phyloP scores from a whole-genome alignment of 2,888 invertebrate genomes.

The Orchesella flavescens region DNA sequence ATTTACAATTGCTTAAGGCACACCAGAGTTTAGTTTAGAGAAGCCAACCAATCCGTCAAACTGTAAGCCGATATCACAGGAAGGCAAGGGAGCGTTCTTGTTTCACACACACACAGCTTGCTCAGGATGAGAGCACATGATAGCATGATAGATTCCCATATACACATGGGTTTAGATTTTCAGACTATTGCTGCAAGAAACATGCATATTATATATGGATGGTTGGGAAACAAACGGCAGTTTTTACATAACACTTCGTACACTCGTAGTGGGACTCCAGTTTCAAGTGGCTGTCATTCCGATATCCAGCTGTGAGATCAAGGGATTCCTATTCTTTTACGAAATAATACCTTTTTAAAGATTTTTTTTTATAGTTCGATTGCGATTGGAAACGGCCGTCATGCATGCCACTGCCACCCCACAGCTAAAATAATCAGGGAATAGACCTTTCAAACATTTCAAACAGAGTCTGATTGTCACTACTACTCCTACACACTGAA shows the following conservation, averaged over 20 bases:
- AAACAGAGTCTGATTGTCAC: neutral
- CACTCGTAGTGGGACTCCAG: conserved; percentile 37
- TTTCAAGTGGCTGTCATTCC: conserved; percentile 49
- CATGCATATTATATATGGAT: conserved; percentile 11
- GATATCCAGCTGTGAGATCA: conserved; percentile 46
- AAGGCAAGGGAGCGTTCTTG: neutral
- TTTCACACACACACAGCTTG: neutral
- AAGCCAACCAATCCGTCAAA: conserved; percentile 48
- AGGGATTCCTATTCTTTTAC: conserved; percentile 22
- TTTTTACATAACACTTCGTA: neutral
- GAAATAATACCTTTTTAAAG: conserved; percentile 30
- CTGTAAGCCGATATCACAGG: conserved; percentile 41
- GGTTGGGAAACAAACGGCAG: neutral
- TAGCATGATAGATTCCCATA: neutral
- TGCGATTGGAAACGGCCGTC: neutral
- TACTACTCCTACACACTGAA: neutral
- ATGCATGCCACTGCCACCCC: neutral
- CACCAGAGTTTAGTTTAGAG: conserved; percentile 19
- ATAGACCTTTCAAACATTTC: neutral
- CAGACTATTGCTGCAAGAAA: too few relatives aligned
- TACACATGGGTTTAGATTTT: too few relatives aligned
- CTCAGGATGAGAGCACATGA: neutral
- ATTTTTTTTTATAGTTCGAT: neutral
- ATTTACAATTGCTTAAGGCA: conserved; percentile 48
- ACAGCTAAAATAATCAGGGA: conserved; percentile 28